Evolutionary conservation across 1,140 invertebrate species (phyloP).

Genomic region (Hycleus phaleratus): DNA sequence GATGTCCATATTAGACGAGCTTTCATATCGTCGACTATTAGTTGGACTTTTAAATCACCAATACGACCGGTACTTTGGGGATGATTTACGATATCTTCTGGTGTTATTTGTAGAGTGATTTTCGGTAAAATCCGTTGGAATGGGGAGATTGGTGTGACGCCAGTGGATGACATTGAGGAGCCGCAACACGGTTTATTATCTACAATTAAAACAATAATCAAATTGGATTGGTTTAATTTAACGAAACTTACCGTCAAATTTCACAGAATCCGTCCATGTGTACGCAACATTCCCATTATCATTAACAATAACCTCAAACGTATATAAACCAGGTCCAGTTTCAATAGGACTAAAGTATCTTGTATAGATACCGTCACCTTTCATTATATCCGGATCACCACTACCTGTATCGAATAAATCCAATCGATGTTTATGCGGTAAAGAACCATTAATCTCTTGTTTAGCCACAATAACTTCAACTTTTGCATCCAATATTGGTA

Average conservation of each 20-base stretch:
- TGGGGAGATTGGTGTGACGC: constrained; percentile 40
- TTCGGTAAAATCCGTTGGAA: constrained; percentile 45
- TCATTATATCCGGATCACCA: constrained; percentile 57
- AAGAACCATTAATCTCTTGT: constrained; percentile 39
- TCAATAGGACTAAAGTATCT: constrained; percentile 50
- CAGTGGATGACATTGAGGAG: constrained; percentile 40
- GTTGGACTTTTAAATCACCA: constrained; percentile 42
- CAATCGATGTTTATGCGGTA: constrained; percentile 41
- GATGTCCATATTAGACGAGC: constrained; percentile 48
- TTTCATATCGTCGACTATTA: constrained; percentile 39
- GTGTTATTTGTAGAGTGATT: constrained; percentile 39
- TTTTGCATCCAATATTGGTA: constrained; percentile 45
- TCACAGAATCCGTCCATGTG: constrained; percentile 32
- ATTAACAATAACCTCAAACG: constrained; percentile 42
- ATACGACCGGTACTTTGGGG: constrained; percentile 38
- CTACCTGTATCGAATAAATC: constrained; percentile 53
- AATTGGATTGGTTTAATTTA: background rate
- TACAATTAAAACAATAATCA: constrained; percentile 21
- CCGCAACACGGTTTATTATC: constrained; percentile 43
- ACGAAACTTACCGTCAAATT: constrained; percentile 25
- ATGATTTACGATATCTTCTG: constrained; percentile 31
- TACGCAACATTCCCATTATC: constrained; percentile 48
- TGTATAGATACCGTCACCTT: constrained; percentile 59
- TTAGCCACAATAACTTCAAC: constrained; percentile 45
- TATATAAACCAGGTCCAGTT: constrained; percentile 44